Conservation (phyloP, 2,113 vertebrate genomes). For the Odontesthes bonariensis region DNA sequence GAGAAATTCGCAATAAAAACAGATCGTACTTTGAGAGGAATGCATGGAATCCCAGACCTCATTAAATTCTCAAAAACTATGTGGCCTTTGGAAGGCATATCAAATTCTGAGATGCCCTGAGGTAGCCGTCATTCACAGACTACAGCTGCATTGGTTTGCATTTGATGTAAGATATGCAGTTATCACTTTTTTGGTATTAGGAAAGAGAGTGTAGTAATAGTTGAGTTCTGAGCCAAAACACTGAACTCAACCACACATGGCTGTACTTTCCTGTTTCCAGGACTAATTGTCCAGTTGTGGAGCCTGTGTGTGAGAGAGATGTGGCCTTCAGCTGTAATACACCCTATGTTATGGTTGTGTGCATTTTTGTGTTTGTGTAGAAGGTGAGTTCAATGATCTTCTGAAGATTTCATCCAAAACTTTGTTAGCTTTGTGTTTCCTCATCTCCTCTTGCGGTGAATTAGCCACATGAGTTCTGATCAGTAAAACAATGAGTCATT, state of each 20-base stretch:
- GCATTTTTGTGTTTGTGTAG: neutral
- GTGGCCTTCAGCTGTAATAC: neutral
- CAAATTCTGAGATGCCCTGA: neutral
- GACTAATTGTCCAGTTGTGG: constrained; percentile 35
- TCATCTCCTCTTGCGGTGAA: constrained; percentile 3
- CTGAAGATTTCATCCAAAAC: constrained; percentile 16
- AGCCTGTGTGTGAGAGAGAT: constrained; percentile 9
- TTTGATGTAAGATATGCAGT: neutral
- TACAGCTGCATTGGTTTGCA: neutral
- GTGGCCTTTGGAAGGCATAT: neutral
- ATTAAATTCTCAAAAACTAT: constrained; percentile 26
- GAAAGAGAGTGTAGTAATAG: neutral
- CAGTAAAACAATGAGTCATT: constrained; percentile 48
- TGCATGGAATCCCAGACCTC: constrained; percentile 35
- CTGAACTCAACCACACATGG: constrained; percentile 39
- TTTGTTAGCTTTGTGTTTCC: neutral
- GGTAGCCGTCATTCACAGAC: neutral
- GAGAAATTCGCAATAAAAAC: constrained; percentile 25
- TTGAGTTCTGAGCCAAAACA: neutral
- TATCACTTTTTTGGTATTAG: neutral
- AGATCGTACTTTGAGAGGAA: constrained; percentile 28
- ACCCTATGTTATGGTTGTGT: neutral
- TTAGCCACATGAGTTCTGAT: constrained; percentile 31
- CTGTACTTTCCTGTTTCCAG: constrained; percentile 18
- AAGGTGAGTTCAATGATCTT: neutral